phyloP scores from a whole-genome alignment of 2,888 invertebrate species.

The Nephrotoma guestfalica region DNA sequence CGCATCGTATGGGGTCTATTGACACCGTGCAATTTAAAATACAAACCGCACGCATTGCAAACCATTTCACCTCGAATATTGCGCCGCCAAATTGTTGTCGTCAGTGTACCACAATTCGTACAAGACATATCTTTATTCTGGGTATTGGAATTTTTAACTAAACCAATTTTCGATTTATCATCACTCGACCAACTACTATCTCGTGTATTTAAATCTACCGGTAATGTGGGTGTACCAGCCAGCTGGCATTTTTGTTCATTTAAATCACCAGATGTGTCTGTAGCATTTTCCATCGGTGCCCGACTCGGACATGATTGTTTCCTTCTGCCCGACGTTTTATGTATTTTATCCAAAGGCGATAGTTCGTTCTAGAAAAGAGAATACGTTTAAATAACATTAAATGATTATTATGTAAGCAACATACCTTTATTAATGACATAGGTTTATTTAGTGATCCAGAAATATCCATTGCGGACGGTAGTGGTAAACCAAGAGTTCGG shows the following conservation, averaged over 20 bases:
- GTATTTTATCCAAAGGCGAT: slow-evolving; percentile 15
- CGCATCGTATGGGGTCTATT: slow-evolving; percentile 90
- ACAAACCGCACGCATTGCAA: slow-evolving; percentile 96
- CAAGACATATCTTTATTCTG: slow-evolving; percentile 61
- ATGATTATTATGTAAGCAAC: background rate
- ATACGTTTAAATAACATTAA: background rate
- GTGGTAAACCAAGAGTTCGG: slow-evolving; percentile 55
- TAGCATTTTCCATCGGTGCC: slow-evolving; percentile 27
- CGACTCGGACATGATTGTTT: slow-evolving; percentile 71
- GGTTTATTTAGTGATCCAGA: slow-evolving; percentile 26
- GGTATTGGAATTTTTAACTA: slow-evolving; percentile 9
- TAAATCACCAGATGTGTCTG: slow-evolving; percentile 6
- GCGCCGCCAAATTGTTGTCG: slow-evolving; percentile 94
- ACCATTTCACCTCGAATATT: slow-evolving; percentile 96
- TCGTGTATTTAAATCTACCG: slow-evolving; percentile 10
- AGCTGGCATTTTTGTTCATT: slow-evolving; percentile 6
- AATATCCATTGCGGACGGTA: slow-evolving; percentile 34
- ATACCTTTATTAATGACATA: slow-evolving; percentile 13
- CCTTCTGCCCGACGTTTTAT: slow-evolving; percentile 41
- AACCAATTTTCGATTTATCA: background rate
- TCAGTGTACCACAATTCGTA: slow-evolving; percentile 94
- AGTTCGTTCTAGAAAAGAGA: slow-evolving; percentile 17
- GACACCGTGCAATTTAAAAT: slow-evolving; percentile 91
- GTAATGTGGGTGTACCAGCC: slow-evolving; percentile 16
- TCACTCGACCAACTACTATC: slow-evolving; percentile 12